A percentile compares a stretch with the other conserved stretches of the same genome.
Evolutionary conservation across 2,113 vertebrate species (phyloP).

Genomic region (Callaeas wilsoni): DNA sequence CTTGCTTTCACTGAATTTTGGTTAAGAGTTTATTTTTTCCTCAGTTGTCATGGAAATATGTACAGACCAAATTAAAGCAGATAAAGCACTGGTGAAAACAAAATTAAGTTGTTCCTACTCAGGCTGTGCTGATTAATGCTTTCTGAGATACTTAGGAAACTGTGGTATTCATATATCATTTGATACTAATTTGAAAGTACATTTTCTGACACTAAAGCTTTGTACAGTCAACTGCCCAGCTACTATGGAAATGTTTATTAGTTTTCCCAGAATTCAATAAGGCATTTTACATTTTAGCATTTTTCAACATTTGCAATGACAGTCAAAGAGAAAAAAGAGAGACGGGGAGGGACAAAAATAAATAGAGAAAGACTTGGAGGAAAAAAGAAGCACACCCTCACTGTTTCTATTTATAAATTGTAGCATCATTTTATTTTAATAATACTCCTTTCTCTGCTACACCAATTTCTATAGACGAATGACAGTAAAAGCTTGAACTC

Average conservation of each 20-base stretch:
- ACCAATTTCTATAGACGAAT: background rate
- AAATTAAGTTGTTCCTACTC: background rate
- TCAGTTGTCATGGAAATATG: conserved; percentile 41
- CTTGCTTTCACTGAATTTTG: conserved; percentile 4
- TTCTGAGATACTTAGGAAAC: background rate
- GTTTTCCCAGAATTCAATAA: background rate
- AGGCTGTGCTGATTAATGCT: background rate
- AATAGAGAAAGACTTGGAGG: background rate
- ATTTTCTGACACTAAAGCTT: background rate
- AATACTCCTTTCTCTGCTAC: background rate
- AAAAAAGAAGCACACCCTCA: background rate
- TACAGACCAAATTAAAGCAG: conserved; percentile 4
- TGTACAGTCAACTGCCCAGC: background rate
- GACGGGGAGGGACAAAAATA: background rate
- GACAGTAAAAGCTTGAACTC: background rate
- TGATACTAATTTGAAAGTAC: background rate
- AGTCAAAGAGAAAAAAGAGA: background rate
- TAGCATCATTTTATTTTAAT: background rate
- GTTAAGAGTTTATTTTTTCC: conserved; percentile 18
- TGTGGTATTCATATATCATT: background rate
- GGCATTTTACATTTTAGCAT: background rate
- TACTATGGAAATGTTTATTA: background rate
- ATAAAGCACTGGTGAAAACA: conserved; percentile 6
- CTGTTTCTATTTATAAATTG: background rate
- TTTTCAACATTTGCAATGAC: background rate